Evolutionary conservation across 2,113 vertebrate genomes (phyloP).

Genomic region (Caracal caracal): DNA sequence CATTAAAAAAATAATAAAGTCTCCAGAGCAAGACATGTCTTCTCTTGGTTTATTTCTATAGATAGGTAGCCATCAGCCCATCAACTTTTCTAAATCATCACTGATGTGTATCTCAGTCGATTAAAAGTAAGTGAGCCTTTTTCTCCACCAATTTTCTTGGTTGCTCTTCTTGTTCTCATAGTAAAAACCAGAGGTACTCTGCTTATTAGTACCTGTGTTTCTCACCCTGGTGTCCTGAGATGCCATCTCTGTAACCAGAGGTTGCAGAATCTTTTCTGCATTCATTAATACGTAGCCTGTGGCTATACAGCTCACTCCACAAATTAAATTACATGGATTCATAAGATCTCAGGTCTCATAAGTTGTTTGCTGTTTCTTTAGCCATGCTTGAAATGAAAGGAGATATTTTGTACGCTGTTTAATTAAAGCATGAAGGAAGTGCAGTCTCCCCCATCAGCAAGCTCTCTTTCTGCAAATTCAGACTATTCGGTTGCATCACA

Average conservation of each 20-base stretch:
- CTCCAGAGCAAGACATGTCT: not conserved
- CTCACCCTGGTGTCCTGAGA: not conserved
- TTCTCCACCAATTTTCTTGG: not conserved
- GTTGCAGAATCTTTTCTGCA: not conserved
- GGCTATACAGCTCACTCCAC: slow-evolving; percentile 4
- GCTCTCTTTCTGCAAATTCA: slow-evolving; percentile 16
- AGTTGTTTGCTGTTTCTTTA: slow-evolving; percentile 60
- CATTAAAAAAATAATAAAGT: not conserved
- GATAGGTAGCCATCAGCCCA: not conserved
- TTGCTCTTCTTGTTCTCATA: not conserved
- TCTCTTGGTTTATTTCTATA: not conserved
- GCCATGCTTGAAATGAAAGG: slow-evolving; percentile 47
- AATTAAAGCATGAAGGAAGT: slow-evolving; percentile 58
- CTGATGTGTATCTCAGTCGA: not conserved
- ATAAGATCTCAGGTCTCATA: slow-evolving; percentile 1
- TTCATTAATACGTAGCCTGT: slow-evolving; percentile 45
- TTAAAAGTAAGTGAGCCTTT: not conserved
- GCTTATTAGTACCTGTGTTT: not conserved
- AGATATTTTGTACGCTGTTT: slow-evolving; percentile 17
- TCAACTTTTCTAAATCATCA: slow-evolving; percentile 17
- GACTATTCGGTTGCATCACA: not conserved
- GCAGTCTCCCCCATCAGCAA: not conserved
- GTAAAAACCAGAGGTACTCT: not conserved
- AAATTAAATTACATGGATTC: slow-evolving; percentile 61
- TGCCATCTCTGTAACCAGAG: not conserved